A percentile compares a stretch with the other conserved stretches of the same genome.
Conservation (phyloP, 2,888 invertebrate species). For the Teleogryllus oceanicus region DNA sequence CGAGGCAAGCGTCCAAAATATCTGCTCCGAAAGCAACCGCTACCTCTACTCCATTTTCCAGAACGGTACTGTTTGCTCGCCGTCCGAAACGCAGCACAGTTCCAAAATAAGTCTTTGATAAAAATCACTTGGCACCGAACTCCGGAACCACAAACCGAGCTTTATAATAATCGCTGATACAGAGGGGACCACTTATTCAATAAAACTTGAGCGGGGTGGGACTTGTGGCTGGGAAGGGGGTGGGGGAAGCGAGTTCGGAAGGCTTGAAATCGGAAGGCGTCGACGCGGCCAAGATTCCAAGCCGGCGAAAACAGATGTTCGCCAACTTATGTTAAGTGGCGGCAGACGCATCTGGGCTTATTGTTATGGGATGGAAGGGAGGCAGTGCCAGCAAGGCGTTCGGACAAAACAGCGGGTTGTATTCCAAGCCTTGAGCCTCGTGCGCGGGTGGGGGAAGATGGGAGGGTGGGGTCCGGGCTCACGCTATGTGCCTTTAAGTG, state of each 20-base stretch:
- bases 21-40: too few relatives aligned
- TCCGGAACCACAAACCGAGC: background rate
- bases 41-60: too few relatives aligned
- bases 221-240: background rate
- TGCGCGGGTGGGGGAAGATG: too few relatives aligned
- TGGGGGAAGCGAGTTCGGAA: background rate
- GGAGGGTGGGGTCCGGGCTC: too few relatives aligned
- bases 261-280: background rate
- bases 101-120: background rate
- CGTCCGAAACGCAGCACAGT: background rate
- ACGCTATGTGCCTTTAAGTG: too few relatives aligned
- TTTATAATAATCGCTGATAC: background rate
- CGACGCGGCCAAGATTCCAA: background rate
- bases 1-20: too few relatives aligned
- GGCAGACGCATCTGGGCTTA: slow-evolving; percentile 1
- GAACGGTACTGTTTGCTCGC: too few relatives aligned
- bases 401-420: background rate
- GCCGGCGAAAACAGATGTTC: slow-evolving; percentile 1
- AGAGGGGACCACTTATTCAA: background rate
- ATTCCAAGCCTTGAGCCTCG: too few relatives aligned
- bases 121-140: background rate
- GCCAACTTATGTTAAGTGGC: slow-evolving; percentile 9
- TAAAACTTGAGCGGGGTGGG: background rate
- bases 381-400: background rate
- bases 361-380: background rate